phyloP scores from a whole-genome alignment of 2,797 vertebrate genomes.

The Argya squamiceps region DNA sequence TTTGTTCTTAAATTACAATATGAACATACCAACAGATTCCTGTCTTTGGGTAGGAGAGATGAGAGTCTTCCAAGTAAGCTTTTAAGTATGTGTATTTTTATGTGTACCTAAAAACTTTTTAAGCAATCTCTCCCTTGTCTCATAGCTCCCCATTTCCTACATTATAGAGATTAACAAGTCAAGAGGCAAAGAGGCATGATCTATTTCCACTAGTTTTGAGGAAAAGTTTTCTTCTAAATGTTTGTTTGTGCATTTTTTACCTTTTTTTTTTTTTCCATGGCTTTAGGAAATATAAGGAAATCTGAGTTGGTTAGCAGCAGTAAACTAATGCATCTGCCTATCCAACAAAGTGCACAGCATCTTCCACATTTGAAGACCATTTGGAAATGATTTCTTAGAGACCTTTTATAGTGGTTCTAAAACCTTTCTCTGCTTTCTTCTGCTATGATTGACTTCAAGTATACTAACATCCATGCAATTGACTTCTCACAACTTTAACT shows the following conservation, averaged over 20 bases:
- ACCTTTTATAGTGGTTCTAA: background rate
- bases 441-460: background rate
- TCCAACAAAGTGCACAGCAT: background rate
- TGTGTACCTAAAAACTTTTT: background rate
- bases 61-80: background rate
- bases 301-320: background rate
- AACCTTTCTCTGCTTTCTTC: background rate
- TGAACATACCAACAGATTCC: background rate
- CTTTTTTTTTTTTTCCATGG: rapidly evolving
- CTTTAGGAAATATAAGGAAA: background rate
- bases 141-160: background rate
- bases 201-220: background rate
- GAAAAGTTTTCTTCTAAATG: background rate
- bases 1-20: background rate
- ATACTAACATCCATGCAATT: background rate
- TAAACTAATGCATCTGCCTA: background rate
- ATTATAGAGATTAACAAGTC: background rate
- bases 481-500: background rate
- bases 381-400: background rate
- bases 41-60: background rate
- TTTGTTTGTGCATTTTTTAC: background rate
- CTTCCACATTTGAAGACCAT: background rate
- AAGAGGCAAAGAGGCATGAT: background rate
- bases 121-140: background rate
- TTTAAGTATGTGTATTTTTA: background rate